Evolutionary conservation across 2,113 vertebrate species (phyloP).

Genomic region (Phalacrocorax aristotelis): DNA sequence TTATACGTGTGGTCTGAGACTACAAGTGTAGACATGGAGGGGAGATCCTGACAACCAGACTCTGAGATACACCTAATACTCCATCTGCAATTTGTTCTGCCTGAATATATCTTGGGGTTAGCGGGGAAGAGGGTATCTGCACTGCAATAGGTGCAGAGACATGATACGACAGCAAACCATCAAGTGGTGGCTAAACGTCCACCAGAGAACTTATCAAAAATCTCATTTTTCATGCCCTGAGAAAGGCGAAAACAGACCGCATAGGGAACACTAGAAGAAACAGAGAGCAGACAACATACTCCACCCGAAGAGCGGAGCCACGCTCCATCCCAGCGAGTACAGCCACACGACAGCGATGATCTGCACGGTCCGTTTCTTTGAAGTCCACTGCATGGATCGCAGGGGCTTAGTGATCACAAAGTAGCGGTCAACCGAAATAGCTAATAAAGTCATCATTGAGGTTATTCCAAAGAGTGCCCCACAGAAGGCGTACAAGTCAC

Average conservation of each 20-base stretch:
- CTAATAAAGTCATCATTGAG: conserved; percentile 74
- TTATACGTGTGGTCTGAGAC: neutral
- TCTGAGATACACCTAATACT: neutral
- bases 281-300: conserved; percentile 55
- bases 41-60: neutral
- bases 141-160: neutral
- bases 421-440: conserved; percentile 72
- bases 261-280: neutral
- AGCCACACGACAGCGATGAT: conserved; percentile 61
- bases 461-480: conserved; percentile 74
- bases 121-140: neutral
- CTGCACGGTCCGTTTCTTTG: conserved; percentile 51
- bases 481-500: conserved; percentile 72
- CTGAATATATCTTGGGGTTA: neutral
- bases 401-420: conserved; percentile 72
- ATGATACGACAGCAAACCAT: accelerated
- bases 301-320: conserved; percentile 69
- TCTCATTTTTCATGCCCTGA: neutral
- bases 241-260: neutral
- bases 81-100: neutral
- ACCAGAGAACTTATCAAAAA: neutral
- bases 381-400: conserved; percentile 64
- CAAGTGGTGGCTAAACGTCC: neutral
- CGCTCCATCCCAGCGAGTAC: conserved; percentile 65
- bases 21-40: accelerated